Evolutionary conservation across 2,888 invertebrate genomes (phyloP), one percentile per base, ranked within the genome.

Genomic region (Gasteruption jaculator): DNA sequence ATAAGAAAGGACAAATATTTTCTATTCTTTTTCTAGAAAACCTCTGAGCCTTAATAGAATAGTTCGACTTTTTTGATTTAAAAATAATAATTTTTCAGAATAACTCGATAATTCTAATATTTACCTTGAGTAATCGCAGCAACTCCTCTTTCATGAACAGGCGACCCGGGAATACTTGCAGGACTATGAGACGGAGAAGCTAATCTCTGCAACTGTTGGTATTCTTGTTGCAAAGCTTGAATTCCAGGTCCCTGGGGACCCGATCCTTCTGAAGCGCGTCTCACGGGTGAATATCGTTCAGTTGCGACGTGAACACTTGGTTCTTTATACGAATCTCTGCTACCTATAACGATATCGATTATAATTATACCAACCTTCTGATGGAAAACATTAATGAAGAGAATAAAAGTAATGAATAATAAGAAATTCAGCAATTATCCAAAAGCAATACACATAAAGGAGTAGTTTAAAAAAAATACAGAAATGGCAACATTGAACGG

Each of bases 271-370:
- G 87, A 88, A 6, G 92, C 91, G 50, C 94, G 77, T 2, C 95
- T 79, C 10, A 93, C 92, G 0, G 93, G 94, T 49, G 92, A 92
- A 68, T 90, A 94, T 14, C 93, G 73, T 66, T 91, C 91, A 29
- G 81, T 72, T 20, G 68, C 57, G 37, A 68, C 65, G 38, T 70
- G 71, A 36, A 65, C 65, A 59, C 75, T 77, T 22, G 76, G 70
- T 53, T 80, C 79, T 63, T 79, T 79, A 63, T 77, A 76, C 15
- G 76, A 76, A 50, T 79, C 79, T 46, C 79, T 74, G 46, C 73
- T 75, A 61, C 68, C 69, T 57, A 57, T 56, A 62, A 48, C 20
- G n/a, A n/a, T n/a, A n/a, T n/a, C n/a, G n/a, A n/a, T n/a, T n/a
- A n/a, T n/a, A n/a, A n/a, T n/a, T n/a, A n/a, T n/a, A n/a, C n/a